Base-by-base conservation (phyloP, 2,113 vertebrate genomes). In the Apeltes quadracus region DNA sequence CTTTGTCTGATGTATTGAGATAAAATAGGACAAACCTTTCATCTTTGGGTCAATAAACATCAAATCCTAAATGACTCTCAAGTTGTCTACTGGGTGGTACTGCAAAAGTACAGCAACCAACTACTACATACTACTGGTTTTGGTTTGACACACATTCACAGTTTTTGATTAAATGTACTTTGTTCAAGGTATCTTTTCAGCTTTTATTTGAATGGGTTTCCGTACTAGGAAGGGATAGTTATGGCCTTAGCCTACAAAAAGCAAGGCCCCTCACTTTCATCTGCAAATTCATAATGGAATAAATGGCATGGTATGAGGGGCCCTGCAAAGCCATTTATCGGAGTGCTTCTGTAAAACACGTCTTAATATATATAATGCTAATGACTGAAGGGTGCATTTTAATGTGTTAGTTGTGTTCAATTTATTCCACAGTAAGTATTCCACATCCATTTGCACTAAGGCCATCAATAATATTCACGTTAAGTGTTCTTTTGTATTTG, bases 361-460 rank as follows among this genome's bases (percentile, higher is more conserved):
- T 11, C 39, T 65, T 16, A 50, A 59, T n/a, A 29, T 4, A 8
- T 55, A 29, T 56, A 22, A 39, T 41, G 12, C 53, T 39, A 74
- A 79, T 63, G 23, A 29, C 14, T n/a, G n/a, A 22, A 58, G 25
- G 7, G 61, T 48, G 61, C 39, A 25, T 48, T 75, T 72, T 65
- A 68, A 72, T 72, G 25, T 59, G 29, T 10, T 38, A 12, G 23
- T 63, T 72, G 53, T 61, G 36, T 16, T 62, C 44, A 7, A 41
- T 38, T 44, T 53, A 23, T 18, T 54, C 36, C 25, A 58, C 9
- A 6, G 6, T 27, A 10, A 25, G 25, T 43, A 18, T 8, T 59
- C 36, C 63, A 4, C 23, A 62, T 48, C 15, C 18, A 70, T 50
- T 41, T 39, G 44, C 11, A 53, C n/a, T 34, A 53, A 39, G 11